A percentile compares a stretch with the other conserved stretches of the same genome.
phyloP scores from a whole-genome alignment of 2,797 vertebrate species.

The Sebastes reedi region DNA sequence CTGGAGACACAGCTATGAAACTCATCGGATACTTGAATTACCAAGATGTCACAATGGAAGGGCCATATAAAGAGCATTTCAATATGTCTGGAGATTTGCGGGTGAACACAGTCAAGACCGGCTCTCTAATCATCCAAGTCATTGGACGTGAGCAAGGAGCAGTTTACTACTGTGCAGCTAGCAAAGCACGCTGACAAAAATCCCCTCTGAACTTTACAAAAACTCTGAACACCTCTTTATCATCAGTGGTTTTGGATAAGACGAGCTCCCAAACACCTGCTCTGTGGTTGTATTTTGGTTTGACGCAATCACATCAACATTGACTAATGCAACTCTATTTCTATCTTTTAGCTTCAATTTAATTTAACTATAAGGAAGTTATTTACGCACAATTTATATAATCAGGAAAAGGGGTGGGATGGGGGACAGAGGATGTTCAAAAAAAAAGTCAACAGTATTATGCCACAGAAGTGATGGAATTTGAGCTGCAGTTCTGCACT shows the following conservation, averaged over 20 bases:
- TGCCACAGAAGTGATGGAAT: no score
- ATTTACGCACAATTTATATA: no score
- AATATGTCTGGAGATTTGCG: slow-evolving; percentile 13
- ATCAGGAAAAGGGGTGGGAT: no score
- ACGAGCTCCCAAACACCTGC: not conserved
- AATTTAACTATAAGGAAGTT: no score
- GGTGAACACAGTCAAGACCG: slow-evolving; percentile 8
- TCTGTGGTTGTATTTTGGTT: not conserved
- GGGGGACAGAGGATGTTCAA: no score
- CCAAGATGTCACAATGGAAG: no score
- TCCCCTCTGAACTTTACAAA: slow-evolving; percentile 22
- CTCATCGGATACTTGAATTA: slow-evolving; percentile 10
- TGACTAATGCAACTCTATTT: not conserved
- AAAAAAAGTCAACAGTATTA: no score
- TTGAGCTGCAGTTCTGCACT: no score
- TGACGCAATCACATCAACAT: not conserved
- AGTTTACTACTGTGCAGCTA: slow-evolving; percentile 69
- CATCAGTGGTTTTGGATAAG: not conserved
- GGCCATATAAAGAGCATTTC: no score
- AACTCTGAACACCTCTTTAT: not conserved
- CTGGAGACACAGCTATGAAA: slow-evolving; percentile 24
- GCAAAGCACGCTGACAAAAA: slow-evolving; percentile 30
- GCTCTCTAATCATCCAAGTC: slow-evolving; percentile 19
- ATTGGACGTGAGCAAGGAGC: slow-evolving; percentile 31
- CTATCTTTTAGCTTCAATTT: not conserved